Base-by-base conservation (phyloP, 2,888 invertebrate genomes). In the Copidosoma aretas region DNA sequence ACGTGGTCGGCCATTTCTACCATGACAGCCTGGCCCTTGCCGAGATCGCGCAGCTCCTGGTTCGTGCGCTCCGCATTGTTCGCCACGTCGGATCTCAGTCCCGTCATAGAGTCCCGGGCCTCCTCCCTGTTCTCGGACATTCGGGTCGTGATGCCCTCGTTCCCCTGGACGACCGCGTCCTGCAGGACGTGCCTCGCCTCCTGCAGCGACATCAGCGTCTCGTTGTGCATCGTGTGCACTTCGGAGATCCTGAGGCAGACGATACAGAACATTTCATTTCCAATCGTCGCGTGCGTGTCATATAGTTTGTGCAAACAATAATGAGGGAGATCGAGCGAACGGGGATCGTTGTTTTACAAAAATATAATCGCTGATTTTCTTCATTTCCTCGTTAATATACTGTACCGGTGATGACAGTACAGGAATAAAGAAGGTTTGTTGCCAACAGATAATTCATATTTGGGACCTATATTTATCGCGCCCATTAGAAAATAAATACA, bases 1-100 rank as follows among this genome's bases (percentile, higher is more conserved):
- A 94, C 93, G 79, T 92, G 91, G 84, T 95, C 94, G 0, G 93
- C 92, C 54, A 93, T 94, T 78, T 93, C 91, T 60, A 93, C 86
- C 83, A 94, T 87, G 2, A 94, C 90, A 73, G 90, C 89, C 79
- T 94, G 93, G 68, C 91, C 89, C 79, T 91, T 92, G 1, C 89
- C 86, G 62, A 94, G 84, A 2, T 88, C 85, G 77, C 87, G 85
- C 8, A 84, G 67, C 66, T 82, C 79, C 65, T 81, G 75, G 57
- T 77, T 79, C 3, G 82, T 76, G n/a, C 76, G 78, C 14, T 80
- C 77, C 1, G 81, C 78, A 46, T 78, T 79, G 24, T 73, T 77
- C n/a, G 74, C 77, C 22, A 83, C 24, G 46, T 81, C 80, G 72
- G 75, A 76, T 58, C 82, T 68, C 12, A 72, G n/a, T 2, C 53